Base-by-base conservation (phyloP, 2,113 vertebrate genomes). In the Pongo abelii region DNA sequence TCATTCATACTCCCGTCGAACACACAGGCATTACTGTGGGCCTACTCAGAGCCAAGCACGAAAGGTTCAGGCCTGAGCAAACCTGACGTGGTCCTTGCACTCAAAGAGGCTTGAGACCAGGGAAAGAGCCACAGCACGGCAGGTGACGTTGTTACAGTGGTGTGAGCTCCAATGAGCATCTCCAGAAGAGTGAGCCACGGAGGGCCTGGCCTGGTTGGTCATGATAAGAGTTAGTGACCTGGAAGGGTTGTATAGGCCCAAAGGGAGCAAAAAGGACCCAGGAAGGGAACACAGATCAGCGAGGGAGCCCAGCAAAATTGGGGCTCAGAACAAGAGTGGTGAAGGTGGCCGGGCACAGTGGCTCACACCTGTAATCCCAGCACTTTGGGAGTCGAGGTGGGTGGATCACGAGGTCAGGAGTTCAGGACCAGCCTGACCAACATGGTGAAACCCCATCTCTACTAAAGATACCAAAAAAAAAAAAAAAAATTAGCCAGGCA, bases 41-140 rank as follows among this genome's bases (percentile, higher is more conserved):
- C 16, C 35, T 74, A 5, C 43, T 32, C 13, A 4, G 40, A 43
- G 18, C 38, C 38, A 55, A 70, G 25, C 77, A 72, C 43, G 59
- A 77, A 46, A 16, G 22, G 87, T 25, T 72, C 43, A 30, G 0
- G 32, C 6, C 3, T 67, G 35, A 93, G 52, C 64, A 90, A 74
- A 87, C 2, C 9, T 0, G 43, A 4, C 18, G 6, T 30, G 8
- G n/a, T 10, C 35, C 32, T n/a, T 72, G 16, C 2, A 16, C 16
- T 57, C n/a, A 79, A 77, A 80, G 55, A 90, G 55, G 9, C 59
- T 87, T 84, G 6, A 69, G 13, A 2, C n/a, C 38, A 79, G 43
- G 9, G 52, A 80, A 48, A 9, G 30, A 48, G 17, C 14, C 84
- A 22, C 20, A 70, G 30, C 35, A 61, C 2, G 1, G 17, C 81